Evolutionary conservation across 2,888 invertebrate genomes (phyloP), one percentile per base, ranked within the genome.

Genomic region (Bugulina stolonifera): DNA sequence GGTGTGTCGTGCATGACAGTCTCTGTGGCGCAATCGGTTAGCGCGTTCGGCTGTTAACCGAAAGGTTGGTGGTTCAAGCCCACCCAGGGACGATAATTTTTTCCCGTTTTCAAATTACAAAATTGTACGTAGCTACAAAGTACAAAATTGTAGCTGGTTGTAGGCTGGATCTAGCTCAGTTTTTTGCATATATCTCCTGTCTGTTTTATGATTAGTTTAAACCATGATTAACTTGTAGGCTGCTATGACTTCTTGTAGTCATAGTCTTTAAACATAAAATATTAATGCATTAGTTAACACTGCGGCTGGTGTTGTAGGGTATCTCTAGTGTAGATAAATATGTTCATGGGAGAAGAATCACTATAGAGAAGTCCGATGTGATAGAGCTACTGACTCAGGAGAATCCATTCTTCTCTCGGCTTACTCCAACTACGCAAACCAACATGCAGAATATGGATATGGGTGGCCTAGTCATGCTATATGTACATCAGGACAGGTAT

Each of bases 311-410:
- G 2, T 43, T 70, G 23, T 29, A 70, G 70, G 70, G 70, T 43
- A 54, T 70, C 2, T 43, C 70, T 2, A 70, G 70, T 54, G 27
- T 70, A 3, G 23, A 52, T 70, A 2, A 70, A 29, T 70, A 25
- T 23, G 70, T 70, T 5, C 43, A 70, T 25, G 76, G 76, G 18
- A 88, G 96, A 0, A 90, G 90, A 76, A 86, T 95, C 34, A 80
- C 84, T 57, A 88, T 95, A 72, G 86, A 88, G 0, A 90, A 88
- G 75, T 89, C 90, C 0, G 96, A 96, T 85, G 85, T 95, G 25
- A 87, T 93, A 23, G 87, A 89, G 54, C 87, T 95, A 64, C 86
- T 96, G 55, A 89, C 90, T 79, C 91, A 91, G 80, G 91, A 93
- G 77, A 90, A 92, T 85, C 93, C 94, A 0, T 89, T 90, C 73